phyloP scores from a whole-genome alignment of 2,113 vertebrate species.

The Toxotes jaculatrix region DNA sequence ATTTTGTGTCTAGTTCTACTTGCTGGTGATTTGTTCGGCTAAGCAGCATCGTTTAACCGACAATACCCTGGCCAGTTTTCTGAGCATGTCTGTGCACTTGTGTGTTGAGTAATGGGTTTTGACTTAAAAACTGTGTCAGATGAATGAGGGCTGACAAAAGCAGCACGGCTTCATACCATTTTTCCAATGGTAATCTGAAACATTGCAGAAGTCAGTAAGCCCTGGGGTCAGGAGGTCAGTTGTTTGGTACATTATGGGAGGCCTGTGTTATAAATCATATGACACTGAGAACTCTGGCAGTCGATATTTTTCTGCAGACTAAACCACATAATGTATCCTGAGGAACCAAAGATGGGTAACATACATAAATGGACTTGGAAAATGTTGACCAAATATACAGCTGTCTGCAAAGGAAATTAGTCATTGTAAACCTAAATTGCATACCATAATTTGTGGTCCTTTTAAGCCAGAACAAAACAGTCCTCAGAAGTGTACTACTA shows the following conservation, averaged over 20 bases:
- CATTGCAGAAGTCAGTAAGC: constrained; percentile 28
- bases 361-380: background rate
- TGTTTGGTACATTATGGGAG: constrained; percentile 41
- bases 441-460: background rate
- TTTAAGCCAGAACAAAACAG: background rate
- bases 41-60: background rate
- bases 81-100: background rate
- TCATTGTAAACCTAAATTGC: background rate
- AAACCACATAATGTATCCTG: constrained; percentile 39
- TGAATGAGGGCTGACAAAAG: constrained; percentile 66
- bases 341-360: background rate
- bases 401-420: background rate
- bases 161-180: constrained; percentile 2
- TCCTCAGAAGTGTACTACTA: background rate
- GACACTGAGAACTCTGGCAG: constrained; percentile 39
- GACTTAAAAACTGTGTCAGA: constrained; percentile 40
- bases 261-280: constrained; percentile 69
- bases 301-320: constrained; percentile 55
- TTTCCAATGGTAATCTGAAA: constrained; percentile 28
- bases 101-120: constrained; percentile 33
- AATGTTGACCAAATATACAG: background rate
- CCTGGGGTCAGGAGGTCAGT: constrained; percentile 50
- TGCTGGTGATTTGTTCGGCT: background rate
- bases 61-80: background rate
- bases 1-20: background rate